Base-by-base conservation (phyloP, 2,888 invertebrate genomes). In the Leptinotarsa peninsularis region DNA sequence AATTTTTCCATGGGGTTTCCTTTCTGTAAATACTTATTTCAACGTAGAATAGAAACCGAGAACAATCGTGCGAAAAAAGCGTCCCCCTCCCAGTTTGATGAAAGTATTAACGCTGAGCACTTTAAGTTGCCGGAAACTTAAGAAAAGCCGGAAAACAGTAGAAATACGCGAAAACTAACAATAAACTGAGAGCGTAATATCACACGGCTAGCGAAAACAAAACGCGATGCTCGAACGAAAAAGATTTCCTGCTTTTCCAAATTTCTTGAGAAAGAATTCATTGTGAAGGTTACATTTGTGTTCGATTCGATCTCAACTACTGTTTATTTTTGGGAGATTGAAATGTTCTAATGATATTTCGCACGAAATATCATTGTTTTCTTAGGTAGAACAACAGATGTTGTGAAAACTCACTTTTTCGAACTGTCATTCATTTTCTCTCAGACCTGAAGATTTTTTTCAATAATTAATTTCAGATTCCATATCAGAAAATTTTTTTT, bases 81-180 rank as follows among this genome's bases (percentile, higher is more conserved):
- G 67, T 63, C 60, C 77, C 68, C 74, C 77, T 77, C 74, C 72
- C 76, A 74, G 78, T 82, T 81, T 79, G 82, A 74, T 74, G 76
- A 81, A 82, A 81, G 82, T 81, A 82, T 80, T 80, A 80, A 75
- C 80, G 76, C 75, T 70, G 75, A 80, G 78, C 82, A 81, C 83
- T 82, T 80, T 81, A 75, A 74, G 80, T 80, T 18, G 76, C 82
- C 79, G 82, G 83, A 84, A 83, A 82, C 81, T 78, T 78, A 78
- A 76, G 81, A 80, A 80, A 81, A 81, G 76, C 81, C 82, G 82
- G 83, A 70, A 83, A 84, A 81, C 80, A 77, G 82, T 78, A 79
- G 81, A 81, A 82, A 81, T 79, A 78, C 81, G 78, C 75, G 82
- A 84, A 83, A 84, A 82, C 84, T 81, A 83, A 83, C 83, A 84